Evolutionary conservation across 2,888 invertebrate species (phyloP).

Genomic region (Leptinotarsa juncta): DNA sequence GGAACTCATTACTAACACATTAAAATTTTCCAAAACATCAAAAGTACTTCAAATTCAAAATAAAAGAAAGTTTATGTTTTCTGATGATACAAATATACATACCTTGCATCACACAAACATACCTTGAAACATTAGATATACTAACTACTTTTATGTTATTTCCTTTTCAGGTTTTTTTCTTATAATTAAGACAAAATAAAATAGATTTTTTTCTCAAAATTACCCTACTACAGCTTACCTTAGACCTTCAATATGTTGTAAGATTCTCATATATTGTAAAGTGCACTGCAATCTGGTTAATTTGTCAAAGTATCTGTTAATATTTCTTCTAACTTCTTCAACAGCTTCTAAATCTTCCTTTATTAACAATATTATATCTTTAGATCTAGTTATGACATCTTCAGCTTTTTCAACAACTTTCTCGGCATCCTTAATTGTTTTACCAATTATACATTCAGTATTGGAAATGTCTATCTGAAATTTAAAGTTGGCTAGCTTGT

Average conservation of each 20-base stretch:
- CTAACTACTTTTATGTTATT: no score
- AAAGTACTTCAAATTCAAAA: no score
- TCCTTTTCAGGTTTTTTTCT: no score
- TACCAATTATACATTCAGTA: slow-evolving; percentile 72
- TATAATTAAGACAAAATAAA: no score
- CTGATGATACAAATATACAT: no score
- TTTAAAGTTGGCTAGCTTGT: background rate
- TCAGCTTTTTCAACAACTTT: slow-evolving; percentile 66
- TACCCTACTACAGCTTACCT: slow-evolving; percentile 66
- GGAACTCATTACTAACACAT: no score
- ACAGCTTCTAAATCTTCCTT: slow-evolving; percentile 66
- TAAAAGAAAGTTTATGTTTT: no score
- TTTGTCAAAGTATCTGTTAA: slow-evolving; percentile 71
- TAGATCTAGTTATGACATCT: slow-evolving; percentile 67
- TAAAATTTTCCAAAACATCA: no score
- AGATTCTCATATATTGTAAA: slow-evolving; percentile 75
- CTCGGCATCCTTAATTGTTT: slow-evolving; percentile 66
- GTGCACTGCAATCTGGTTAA: slow-evolving; percentile 70
- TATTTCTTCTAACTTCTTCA: slow-evolving; percentile 66
- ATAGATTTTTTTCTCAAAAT: no score
- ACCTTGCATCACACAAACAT: no score
- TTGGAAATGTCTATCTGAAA: slow-evolving; percentile 70
- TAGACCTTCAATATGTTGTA: slow-evolving; percentile 78
- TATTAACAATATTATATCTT: slow-evolving; percentile 66
- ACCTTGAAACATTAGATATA: no score